Percentiles rank a stretch among this genome's conserved stretches.
phyloP scores from a whole-genome alignment of 2,888 invertebrate genomes.

The Acanthoscelides obtectus region DNA sequence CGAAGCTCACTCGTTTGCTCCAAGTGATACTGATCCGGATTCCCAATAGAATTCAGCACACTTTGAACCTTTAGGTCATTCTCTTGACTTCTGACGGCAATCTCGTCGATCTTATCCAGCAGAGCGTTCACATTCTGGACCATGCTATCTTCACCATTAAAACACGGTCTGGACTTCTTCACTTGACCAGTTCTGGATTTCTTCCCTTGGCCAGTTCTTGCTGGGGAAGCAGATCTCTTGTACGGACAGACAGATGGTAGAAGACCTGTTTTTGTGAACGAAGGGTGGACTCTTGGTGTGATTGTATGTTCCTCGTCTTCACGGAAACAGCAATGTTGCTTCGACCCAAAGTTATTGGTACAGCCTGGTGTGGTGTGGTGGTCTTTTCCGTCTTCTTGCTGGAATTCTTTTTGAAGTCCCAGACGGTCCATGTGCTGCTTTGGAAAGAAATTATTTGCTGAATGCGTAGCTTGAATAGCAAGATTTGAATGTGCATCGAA shows the following conservation, averaged over 20 bases:
- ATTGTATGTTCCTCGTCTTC: background rate
- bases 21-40: background rate
- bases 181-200: background rate
- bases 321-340: background rate
- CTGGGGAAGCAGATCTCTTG: background rate
- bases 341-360: background rate
- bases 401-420: background rate
- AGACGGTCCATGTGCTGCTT: background rate
- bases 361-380: background rate
- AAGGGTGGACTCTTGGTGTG: background rate
- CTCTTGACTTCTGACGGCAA: conserved; percentile 4
- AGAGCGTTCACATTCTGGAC: conserved; percentile 8
- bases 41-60: background rate
- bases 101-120: conserved; percentile 13
- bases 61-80: conserved; percentile 11
- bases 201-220: background rate
- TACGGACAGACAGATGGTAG: background rate
- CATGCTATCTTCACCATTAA: conserved; percentile 6
- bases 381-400: background rate
- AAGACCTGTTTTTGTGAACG: background rate
- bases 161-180: background rate
- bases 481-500: no score
- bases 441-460: background rate
- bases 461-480: no score
- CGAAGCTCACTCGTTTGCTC: background rate